Percentiles rank a stretch among this genome's conserved stretches.
Evolutionary conservation across 2,113 vertebrate genomes (phyloP).

Genomic region (Podilymbus podiceps): DNA sequence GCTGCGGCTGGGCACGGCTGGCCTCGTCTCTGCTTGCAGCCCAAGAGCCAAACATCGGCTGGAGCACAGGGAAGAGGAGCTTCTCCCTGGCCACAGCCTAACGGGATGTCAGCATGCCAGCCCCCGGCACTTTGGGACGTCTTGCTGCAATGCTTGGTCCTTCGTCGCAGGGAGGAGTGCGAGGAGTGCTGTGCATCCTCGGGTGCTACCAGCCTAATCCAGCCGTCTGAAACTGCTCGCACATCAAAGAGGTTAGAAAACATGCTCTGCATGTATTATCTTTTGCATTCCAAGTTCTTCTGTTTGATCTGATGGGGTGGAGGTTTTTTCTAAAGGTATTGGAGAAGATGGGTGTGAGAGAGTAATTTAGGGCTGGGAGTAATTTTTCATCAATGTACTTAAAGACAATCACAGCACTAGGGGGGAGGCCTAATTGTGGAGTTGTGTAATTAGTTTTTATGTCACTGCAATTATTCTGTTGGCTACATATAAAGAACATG

Average conservation of each 20-base stretch:
- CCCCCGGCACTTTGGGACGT: not conserved
- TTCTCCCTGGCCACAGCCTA: not conserved
- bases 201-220: not conserved
- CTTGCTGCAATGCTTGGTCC: not conserved
- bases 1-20: not conserved
- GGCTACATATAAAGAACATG: constrained; percentile 72
- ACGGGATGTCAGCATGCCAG: not conserved
- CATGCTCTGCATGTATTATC: not conserved
- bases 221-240: not conserved
- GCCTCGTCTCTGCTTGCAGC: not conserved
- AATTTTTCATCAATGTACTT: constrained; percentile 60
- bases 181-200: not conserved
- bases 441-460: constrained; percentile 72
- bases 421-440: constrained; percentile 68
- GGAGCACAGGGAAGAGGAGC: not conserved
- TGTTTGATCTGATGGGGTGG: not conserved
- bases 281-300: not conserved
- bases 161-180: not conserved
- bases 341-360: constrained; percentile 1
- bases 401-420: constrained; percentile 60
- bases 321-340: not conserved
- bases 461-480: constrained; percentile 70
- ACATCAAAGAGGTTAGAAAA: not conserved
- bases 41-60: not conserved
- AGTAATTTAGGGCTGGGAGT: constrained; percentile 17